Base-by-base conservation (phyloP, 1,140 invertebrate genomes). In the Solenopsis fugax region DNA sequence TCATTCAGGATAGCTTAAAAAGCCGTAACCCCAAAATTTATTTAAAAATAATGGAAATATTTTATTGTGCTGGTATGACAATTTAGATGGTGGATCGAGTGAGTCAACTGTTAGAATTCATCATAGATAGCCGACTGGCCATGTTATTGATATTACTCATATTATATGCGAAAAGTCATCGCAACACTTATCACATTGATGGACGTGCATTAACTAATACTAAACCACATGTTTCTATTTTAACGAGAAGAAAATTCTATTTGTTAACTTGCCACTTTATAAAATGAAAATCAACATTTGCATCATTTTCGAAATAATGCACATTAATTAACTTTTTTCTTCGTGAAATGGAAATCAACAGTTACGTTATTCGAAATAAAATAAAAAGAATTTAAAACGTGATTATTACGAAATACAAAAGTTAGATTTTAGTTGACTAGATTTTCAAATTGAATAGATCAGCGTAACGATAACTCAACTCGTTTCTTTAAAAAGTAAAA, bases 61-160 rank as follows among this genome's bases (percentile, higher is more conserved):
- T 58, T n/a, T 64, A n/a, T 78, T 50, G 24, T 10, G 37, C 34
- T 29, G 2, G 2, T 29, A 78, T 24, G 48, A 29, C 10, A 9
- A 52, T 4, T 45, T 50, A n/a, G 65, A 24, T 37, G 50, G 34
- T 56, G n/a, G n/a, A 56, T n/a, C 18, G 54, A 56, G n/a, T 67
- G 45, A 80, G n/a, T 80, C 62, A 80, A 67, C 48, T 80, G 29
- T 65, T 65, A 21, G 45, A 67, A 50, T 13, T 64, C 45, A 18
- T 41, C 37, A 76, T 13, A 62, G 37, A 62, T 48, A 65, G 6
- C 16, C 18, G 24, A 65, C 13, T 34, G 4, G 50, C 12, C 34
- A 58, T 58, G 34, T 76, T 41, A 60, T 45, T 76, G 16, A 77
- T 45, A 77, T 62, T 77, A 60, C 58, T 62, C 21, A 29, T 60